Evolutionary conservation across 2,888 invertebrate species (phyloP).

Genomic region (Melanchra persicariae): DNA sequence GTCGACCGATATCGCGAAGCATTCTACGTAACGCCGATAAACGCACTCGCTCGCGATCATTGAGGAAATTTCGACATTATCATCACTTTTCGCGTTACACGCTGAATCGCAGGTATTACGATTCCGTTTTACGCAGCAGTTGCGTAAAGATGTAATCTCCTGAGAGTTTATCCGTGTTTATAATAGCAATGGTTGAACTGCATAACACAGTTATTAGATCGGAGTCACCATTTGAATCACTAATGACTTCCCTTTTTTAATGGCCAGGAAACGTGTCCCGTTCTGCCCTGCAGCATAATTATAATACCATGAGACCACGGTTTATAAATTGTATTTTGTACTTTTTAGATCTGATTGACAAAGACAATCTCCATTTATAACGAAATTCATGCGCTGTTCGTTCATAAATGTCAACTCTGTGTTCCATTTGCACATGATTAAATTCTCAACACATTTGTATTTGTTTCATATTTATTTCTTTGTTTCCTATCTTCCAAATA

Average conservation of each 20-base stretch:
- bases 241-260: slow-evolving; percentile 85
- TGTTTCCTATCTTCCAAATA: slow-evolving; percentile 46
- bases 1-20: slow-evolving; percentile 58
- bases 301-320: slow-evolving; percentile 51
- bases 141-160: slow-evolving; percentile 83
- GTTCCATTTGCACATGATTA: slow-evolving; percentile 37
- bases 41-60: slow-evolving; percentile 33
- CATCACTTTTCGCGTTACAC: slow-evolving; percentile 61
- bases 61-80: slow-evolving; percentile 62
- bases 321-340: slow-evolving; percentile 42
- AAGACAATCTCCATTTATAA: slow-evolving; percentile 14
- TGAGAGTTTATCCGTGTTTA: slow-evolving; percentile 77
- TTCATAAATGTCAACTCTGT: slow-evolving; percentile 27
- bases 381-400: slow-evolving; percentile 1
- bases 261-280: slow-evolving; percentile 82
- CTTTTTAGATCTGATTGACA: slow-evolving; percentile 23
- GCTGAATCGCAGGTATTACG: slow-evolving; percentile 61
- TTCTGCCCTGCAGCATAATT: slow-evolving; percentile 70
- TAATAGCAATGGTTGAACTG: slow-evolving; percentile 79
- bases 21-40: slow-evolving; percentile 56
- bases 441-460: slow-evolving; percentile 38
- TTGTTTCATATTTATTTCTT: slow-evolving; percentile 39
- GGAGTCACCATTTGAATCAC: slow-evolving; percentile 80
- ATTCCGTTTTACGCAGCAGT: slow-evolving; percentile 73
- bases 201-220: slow-evolving; percentile 84